Evolutionary conservation across 2,113 vertebrate genomes (phyloP).

Genomic region (Notechis scutatus): DNA sequence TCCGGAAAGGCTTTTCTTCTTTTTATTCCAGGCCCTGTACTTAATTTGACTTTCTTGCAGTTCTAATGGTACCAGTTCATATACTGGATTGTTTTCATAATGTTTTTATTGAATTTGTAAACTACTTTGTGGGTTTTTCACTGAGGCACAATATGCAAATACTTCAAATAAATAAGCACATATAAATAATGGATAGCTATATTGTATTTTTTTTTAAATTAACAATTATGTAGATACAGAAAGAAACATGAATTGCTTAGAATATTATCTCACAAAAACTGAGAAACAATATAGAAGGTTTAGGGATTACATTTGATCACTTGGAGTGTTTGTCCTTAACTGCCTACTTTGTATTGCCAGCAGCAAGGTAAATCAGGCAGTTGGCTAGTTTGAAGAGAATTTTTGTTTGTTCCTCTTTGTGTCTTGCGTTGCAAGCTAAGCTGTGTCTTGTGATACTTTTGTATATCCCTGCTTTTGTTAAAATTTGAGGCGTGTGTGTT

Average conservation of each 20-base stretch:
- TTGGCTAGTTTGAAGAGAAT: conserved; percentile 29
- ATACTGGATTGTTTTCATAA: not conserved
- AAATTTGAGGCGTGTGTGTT: conserved; percentile 38
- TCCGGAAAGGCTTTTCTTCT: not conserved
- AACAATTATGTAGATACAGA: not conserved
- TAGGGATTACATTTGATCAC: conserved; percentile 46
- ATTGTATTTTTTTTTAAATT: not conserved
- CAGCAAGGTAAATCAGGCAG: conserved; percentile 39
- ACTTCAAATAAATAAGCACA: not conserved
- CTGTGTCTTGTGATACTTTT: not conserved
- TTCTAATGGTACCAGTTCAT: not conserved
- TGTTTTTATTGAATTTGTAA: not conserved
- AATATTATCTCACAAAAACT: not conserved
- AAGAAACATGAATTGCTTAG: not conserved
- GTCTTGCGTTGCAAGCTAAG: conserved; percentile 39
- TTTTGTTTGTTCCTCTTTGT: conserved; percentile 24
- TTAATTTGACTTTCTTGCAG: not conserved
- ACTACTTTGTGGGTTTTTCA: not conserved
- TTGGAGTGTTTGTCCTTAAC: conserved; percentile 40
- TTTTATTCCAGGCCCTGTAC: not conserved
- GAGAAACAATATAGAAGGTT: not conserved
- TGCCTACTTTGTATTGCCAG: conserved; percentile 43
- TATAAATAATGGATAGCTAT: not conserved
- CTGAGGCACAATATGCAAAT: not conserved
- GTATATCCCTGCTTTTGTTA: conserved; percentile 43